Evolutionary conservation across 1,140 invertebrate genomes (phyloP).

Genomic region (Ceratosolen solmsi): DNA sequence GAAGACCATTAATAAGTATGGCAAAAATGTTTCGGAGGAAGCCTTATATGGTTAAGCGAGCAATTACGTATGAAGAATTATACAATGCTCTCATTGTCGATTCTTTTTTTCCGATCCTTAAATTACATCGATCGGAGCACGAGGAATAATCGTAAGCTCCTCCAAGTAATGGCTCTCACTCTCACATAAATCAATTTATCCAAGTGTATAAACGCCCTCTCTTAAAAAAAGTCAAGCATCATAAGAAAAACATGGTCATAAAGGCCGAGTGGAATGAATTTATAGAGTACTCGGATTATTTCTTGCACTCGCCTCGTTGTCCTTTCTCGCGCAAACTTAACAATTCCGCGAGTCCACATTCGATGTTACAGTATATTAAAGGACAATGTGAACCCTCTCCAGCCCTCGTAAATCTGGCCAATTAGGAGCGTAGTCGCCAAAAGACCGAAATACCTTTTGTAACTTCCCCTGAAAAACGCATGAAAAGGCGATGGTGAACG

Average conservation of each 20-base stretch:
- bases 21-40: neutral
- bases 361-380: slow-evolving; percentile 11
- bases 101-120: slow-evolving; percentile 39
- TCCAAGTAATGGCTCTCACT: slow-evolving; percentile 35
- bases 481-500: neutral
- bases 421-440: slow-evolving; percentile 60
- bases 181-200: slow-evolving; percentile 49
- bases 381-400: slow-evolving; percentile 57
- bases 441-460: slow-evolving; percentile 50
- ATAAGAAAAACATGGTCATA: slow-evolving; percentile 41
- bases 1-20: neutral
- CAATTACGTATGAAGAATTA: neutral
- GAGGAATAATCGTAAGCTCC: slow-evolving; percentile 25
- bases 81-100: neutral
- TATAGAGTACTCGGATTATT: slow-evolving; percentile 42
- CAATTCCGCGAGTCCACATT: neutral
- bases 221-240: slow-evolving; percentile 17
- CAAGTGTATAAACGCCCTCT: slow-evolving; percentile 3
- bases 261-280: slow-evolving; percentile 32
- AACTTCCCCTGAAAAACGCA: neutral
- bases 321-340: slow-evolving; percentile 22
- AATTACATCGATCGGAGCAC: slow-evolving; percentile 42
- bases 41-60: neutral
- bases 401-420: slow-evolving; percentile 64
- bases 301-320: slow-evolving; percentile 1